Conservation (phyloP, 37 sponge, comb jelly and placozoan species). For the Agelas oroides region DNA sequence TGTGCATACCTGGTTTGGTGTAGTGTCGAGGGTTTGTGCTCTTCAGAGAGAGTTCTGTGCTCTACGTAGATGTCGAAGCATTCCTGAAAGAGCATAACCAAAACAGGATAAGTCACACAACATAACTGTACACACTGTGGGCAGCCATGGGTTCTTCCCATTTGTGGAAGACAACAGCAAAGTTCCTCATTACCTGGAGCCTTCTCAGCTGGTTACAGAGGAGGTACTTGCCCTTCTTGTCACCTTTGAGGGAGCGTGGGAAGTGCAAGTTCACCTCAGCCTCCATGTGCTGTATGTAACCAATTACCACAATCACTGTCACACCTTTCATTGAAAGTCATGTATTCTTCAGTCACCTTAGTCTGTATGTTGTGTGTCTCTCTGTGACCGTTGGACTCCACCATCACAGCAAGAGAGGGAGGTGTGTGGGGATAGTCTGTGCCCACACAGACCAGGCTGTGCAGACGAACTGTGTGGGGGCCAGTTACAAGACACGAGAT, state of each 20-base stretch:
- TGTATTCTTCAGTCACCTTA: neutral
- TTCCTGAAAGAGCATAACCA: too few relatives aligned
- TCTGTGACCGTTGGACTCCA: slow-evolving; percentile 24
- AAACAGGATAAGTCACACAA: too few relatives aligned
- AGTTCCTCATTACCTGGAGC: slow-evolving; percentile 55
- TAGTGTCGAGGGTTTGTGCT: neutral
- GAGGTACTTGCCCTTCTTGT: slow-evolving; percentile 32
- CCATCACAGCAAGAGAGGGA: slow-evolving; percentile 58
- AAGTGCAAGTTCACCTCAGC: slow-evolving; percentile 76
- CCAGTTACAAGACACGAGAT: neutral
- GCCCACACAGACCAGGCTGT: slow-evolving; percentile 53
- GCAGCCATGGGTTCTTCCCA: too few relatives aligned
- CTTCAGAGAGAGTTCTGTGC: slow-evolving; percentile 12
- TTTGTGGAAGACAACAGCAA: too few relatives aligned
- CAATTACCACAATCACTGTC: too few relatives aligned
- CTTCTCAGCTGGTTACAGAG: slow-evolving; percentile 48
- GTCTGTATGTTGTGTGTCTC: slow-evolving; percentile 46
- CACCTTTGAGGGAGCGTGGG: slow-evolving; percentile 35
- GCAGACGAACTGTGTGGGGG: slow-evolving; percentile 29
- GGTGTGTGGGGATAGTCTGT: slow-evolving; percentile 50
- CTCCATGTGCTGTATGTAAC: slow-evolving; percentile 64
- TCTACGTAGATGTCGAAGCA: slow-evolving; percentile 72
- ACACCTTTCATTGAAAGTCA: too few relatives aligned
- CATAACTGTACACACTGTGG: too few relatives aligned
- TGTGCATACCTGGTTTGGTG: neutral